Base-by-base conservation (phyloP, 2,888 invertebrate species). In the Marronus borbonicus region DNA sequence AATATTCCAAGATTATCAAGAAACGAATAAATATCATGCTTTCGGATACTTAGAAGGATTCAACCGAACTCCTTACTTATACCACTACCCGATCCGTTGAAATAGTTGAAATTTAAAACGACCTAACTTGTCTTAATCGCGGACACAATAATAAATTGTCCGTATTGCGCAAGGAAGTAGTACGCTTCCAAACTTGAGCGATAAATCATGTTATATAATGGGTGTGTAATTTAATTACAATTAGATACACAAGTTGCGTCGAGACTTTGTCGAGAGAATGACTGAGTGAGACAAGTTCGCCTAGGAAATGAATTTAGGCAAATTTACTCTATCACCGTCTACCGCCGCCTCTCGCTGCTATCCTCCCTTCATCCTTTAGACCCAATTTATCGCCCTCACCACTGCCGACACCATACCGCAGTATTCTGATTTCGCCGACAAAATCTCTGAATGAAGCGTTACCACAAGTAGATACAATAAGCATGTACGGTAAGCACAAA, bases 181-280 rank as follows among this genome's bases (percentile, higher is more conserved):
- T 70, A 17, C 70, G 36, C 70, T 70, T 77, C 80, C 81, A 85
- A 86, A 85, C 85, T 86, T 86, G 80, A 82, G 81, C 84, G 70
- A 86, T 86, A 86, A 86, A 86, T 86, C 85, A 86, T 85, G 83
- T 81, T 83, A 83, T 84, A 85, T 85, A 85, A 85, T 85, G 85
- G 85, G 84, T 84, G 84, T 86, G 85, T 85, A 86, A 86, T 86
- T 86, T 86, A 86, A 86, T 86, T 86, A 86, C 86, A 86, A 86
- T 86, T 86, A 86, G 85, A 85, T 86, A 85, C 84, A 86, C 82
- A 82, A 81, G 72, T 70, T 70, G 58, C 70, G 70, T 70, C 58
- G 70, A 36, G 70, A 70, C 70, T 70, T 70, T 70, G 70, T 70
- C 70, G 70, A 70, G 70, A 58, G 70, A 70, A 70, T 70, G 70